These are phyloP conservation scores for Archivesica marissinica DNA, from an alignment of 1,140 invertebrate species.

Conservation along the genomic window DNA sequence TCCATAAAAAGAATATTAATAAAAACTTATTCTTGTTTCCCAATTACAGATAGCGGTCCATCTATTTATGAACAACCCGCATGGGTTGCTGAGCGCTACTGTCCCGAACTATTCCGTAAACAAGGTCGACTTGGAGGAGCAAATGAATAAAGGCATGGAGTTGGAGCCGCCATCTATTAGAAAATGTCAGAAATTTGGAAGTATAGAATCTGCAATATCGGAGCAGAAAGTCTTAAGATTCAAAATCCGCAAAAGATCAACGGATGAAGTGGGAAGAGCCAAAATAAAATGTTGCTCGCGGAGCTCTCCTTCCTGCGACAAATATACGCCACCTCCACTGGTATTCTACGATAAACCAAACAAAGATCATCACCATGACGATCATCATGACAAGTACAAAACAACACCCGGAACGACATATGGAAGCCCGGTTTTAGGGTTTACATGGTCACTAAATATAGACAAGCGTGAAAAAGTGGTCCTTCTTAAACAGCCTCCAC, in stretches of 20 bases:
- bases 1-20: not conserved
- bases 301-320: not conserved
- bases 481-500: conserved; percentile 22
- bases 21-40: not conserved
- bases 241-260: not conserved
- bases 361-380: not conserved
- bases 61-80: conserved; percentile 51
- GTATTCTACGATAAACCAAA: conserved; percentile 7
- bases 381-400: not conserved
- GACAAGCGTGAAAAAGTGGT: not conserved
- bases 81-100: conserved; percentile 30
- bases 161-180: not conserved
- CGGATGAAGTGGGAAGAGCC: not conserved
- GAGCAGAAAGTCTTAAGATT: not conserved
- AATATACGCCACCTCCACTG: not conserved
- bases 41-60: conserved; percentile 39
- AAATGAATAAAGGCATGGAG: not conserved
- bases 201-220: not conserved
- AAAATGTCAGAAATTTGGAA: not conserved
- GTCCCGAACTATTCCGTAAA: conserved; percentile 34
- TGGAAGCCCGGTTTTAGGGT: conserved; percentile 13
- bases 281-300: not conserved
- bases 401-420: not conserved
- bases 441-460: conserved; percentile 43
- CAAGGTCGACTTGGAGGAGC: not conserved